Evolutionary conservation across 1,140 invertebrate genomes (phyloP), one percentile per base, ranked within the genome.

Genomic region (Eumeta japonica): DNA sequence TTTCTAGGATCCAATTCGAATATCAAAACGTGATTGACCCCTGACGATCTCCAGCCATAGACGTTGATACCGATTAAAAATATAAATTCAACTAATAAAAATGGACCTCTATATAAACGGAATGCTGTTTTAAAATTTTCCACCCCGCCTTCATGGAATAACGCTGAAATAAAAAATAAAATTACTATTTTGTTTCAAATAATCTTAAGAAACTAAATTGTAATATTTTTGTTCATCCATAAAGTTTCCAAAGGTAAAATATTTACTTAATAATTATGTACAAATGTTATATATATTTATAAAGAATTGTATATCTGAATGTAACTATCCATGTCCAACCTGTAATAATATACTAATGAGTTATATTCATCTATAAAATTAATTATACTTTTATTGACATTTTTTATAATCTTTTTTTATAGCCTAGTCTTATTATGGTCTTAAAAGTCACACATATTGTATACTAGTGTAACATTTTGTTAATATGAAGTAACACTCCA

Each of bases 11-110:
- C 95, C 31, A 99, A 77, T 70, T 99, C 97, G 66, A 99, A 99
- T 49, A 99, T 99, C 0, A 99, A 81, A 0, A 99, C 97, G 70
- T 99, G 97, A 79, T 99, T 99, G 3, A 99, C 96, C 9, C 97
- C 96, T 0, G 94, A 96, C 3, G 91, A 92, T 48, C 95, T 79
- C 96, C 96, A 99, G n/a, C 94, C 94, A 70, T 98, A 97, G 11
- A 92, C 95, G 62, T 99, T 99, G 10, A 98, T 86, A 12, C 96
- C 96, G 60, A 98, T 93, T 1, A 98, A 75, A 62, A 98, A 98
- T 45, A 98, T 81, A 62, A 96, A 95, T 50, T 97, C 81, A 35
- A 98, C 89, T 19, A 99, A 77, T 0, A 99, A 82, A 40, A 99
- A 82, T 3, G 94, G 92, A 0, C 92, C 94, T 20, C 97, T 80